Conservation (phyloP, 1,140 invertebrate genomes). For the Chironomus tepperi region DNA sequence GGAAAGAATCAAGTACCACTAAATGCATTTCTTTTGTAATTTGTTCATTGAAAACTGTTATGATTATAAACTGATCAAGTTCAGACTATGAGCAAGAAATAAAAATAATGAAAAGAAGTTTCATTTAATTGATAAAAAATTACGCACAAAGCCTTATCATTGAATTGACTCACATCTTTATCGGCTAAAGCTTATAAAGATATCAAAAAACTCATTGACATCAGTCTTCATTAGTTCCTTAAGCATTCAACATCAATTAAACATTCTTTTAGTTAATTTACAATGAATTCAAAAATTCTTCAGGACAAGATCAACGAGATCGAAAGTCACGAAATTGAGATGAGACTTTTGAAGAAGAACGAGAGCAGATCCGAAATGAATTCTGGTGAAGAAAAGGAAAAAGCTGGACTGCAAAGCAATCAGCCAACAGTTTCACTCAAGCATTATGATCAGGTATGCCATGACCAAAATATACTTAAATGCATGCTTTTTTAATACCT, state of each 20-base stretch:
- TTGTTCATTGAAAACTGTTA: too few relatives aligned
- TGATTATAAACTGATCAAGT: too few relatives aligned
- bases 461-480: neutral
- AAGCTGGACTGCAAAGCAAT: neutral
- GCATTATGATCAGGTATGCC: slow-evolving; percentile 19
- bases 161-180: neutral
- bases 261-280: neutral
- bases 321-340: neutral
- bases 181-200: neutral
- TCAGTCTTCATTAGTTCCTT: neutral
- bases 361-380: neutral
- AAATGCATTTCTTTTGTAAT: too few relatives aligned
- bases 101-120: neutral
- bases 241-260: neutral
- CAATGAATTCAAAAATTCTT: neutral
- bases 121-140: slow-evolving; percentile 9
- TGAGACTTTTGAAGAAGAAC: neutral
- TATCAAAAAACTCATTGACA: neutral
- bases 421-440: neutral
- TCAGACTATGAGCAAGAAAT: too few relatives aligned
- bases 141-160: neutral
- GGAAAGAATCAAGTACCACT: too few relatives aligned
- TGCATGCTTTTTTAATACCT: neutral
- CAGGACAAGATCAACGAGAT: neutral
- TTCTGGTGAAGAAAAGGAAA: neutral